Conservation (phyloP, 2,113 vertebrate genomes). For the Salvelinus alpinus region DNA sequence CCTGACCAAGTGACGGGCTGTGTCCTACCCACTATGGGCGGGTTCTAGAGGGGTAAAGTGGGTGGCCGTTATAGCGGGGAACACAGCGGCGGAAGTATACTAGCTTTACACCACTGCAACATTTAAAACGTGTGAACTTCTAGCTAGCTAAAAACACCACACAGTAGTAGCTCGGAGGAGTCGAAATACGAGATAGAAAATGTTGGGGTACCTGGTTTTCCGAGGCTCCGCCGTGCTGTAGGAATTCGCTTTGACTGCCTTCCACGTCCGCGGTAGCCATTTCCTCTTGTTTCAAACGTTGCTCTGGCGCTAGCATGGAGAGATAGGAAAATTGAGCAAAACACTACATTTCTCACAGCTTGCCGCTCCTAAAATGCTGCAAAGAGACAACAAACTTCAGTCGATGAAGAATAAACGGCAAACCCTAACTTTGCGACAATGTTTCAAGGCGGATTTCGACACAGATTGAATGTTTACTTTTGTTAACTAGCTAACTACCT, state of each 20-base stretch:
- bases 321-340: slow-evolving; percentile 66
- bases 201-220: slow-evolving; percentile 76
- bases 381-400: slow-evolving; percentile 65
- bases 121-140: slow-evolving; percentile 78
- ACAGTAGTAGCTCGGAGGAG: slow-evolving; percentile 50
- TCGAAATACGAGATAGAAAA: slow-evolving; percentile 49
- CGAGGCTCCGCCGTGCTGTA: slow-evolving; percentile 82
- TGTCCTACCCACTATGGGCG: slow-evolving; percentile 98
- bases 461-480: slow-evolving; percentile 71
- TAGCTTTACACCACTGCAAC: slow-evolving; percentile 76
- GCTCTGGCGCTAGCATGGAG: slow-evolving; percentile 84
- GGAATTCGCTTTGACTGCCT: slow-evolving; percentile 90
- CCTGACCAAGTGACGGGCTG: slow-evolving; percentile 79
- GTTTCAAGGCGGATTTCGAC: slow-evolving; percentile 35
- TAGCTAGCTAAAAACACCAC: slow-evolving; percentile 66
- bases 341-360: slow-evolving; percentile 70
- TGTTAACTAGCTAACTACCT: slow-evolving; percentile 70
- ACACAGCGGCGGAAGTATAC: slow-evolving; percentile 89
- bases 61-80: slow-evolving; percentile 94
- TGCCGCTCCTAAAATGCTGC: slow-evolving; percentile 59
- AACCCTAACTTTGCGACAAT: slow-evolving; percentile 56
- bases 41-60: slow-evolving; percentile 88
- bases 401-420: slow-evolving; percentile 44
- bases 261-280: slow-evolving; percentile 99
- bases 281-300: slow-evolving; percentile 95